Conservation (phyloP, 2,888 invertebrate species). For the Acronicta aceris region DNA sequence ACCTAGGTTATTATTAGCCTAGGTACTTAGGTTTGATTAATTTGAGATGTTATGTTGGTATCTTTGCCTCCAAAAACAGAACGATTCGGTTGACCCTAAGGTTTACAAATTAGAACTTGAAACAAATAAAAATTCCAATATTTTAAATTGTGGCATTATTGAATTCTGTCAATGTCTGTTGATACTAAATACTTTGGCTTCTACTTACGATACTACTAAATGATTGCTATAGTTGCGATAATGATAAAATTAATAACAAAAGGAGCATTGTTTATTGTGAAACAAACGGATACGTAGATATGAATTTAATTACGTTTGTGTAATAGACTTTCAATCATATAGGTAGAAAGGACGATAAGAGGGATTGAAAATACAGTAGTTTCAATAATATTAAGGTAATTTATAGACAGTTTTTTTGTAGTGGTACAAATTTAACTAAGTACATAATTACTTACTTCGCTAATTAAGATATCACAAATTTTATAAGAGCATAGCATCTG, state of each 20-base stretch:
- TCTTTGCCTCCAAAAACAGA: too few species aligned
- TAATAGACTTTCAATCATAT: slow-evolving; percentile 9
- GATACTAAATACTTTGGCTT: slow-evolving; percentile 3
- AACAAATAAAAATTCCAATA: neutral
- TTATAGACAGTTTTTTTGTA: too few species aligned
- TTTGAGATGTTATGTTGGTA: neutral
- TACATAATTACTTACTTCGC: too few species aligned
- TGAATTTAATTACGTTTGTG: slow-evolving; percentile 35
- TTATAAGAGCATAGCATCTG: slow-evolving; percentile 17
- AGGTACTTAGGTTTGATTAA: neutral
- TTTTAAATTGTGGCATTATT: too few species aligned
- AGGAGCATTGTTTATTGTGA: slow-evolving; percentile 45
- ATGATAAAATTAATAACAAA: slow-evolving; percentile 52
- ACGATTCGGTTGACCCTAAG: too few species aligned
- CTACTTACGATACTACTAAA: slow-evolving; percentile 1
- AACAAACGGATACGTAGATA: slow-evolving; percentile 21
- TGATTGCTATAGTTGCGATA: slow-evolving; percentile 29
- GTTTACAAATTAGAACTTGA: neutral
- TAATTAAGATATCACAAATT: too few species aligned
- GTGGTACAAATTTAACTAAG: too few species aligned
- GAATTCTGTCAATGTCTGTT: too few species aligned
- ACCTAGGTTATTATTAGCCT: neutral
- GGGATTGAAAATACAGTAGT: too few species aligned
- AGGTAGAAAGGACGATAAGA: too few species aligned
- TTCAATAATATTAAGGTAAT: too few species aligned